Percentiles rank a stretch among this genome's conserved stretches.
Conservation (phyloP, 2,888 invertebrate species). For the Pristionchus mayeri region DNA sequence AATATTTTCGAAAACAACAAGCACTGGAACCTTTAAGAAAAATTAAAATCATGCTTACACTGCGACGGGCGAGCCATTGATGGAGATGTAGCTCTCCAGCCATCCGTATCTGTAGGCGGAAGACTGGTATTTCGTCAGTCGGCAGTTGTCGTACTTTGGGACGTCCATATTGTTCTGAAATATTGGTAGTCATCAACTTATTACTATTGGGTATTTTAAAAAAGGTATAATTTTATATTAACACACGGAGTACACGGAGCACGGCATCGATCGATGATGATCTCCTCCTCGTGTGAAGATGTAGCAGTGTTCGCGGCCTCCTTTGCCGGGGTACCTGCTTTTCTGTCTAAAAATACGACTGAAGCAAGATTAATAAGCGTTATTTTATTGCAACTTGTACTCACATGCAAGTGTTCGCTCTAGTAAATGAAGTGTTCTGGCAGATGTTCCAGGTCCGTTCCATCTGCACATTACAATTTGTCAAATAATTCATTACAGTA, state of each 20-base stretch:
- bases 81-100: constrained; percentile 68
- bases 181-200: not conserved
- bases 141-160: constrained; percentile 59
- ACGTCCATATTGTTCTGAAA: not conserved
- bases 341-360: too few species aligned
- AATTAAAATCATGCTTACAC: not conserved
- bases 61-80: constrained; percentile 58
- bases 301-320: constrained; percentile 48
- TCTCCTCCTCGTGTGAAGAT: constrained; percentile 52
- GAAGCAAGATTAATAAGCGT: too few species aligned
- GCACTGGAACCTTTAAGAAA: not conserved
- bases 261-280: constrained; percentile 11
- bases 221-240: not conserved
- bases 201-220: not conserved
- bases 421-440: constrained; percentile 48
- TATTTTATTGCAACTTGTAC: not conserved
- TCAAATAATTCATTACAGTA: not conserved
- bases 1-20: too few species aligned
- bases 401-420: not conserved
- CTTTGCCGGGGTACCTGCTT: not conserved
- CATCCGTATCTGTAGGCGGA: constrained; percentile 65
- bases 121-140: constrained; percentile 55
- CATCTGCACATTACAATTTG: constrained; percentile 25
- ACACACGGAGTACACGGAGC: constrained; percentile 40
- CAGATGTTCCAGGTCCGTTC: constrained; percentile 56